phyloP scores from a whole-genome alignment of 1,140 invertebrate species.

The Helicoverpa armigera region DNA sequence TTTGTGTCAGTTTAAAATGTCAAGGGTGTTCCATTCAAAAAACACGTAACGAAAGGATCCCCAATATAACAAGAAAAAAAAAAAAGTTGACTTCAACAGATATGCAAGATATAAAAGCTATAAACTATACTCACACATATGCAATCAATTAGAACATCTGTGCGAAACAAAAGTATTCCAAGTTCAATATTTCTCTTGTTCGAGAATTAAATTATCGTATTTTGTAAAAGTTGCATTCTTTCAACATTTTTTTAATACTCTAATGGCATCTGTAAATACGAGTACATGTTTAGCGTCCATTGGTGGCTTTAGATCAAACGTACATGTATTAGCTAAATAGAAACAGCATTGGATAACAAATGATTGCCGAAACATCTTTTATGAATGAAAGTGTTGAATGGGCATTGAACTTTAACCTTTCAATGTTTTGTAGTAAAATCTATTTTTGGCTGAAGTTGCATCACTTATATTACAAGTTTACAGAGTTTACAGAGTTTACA shows the following conservation, averaged over 20 bases:
- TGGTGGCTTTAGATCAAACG: background rate
- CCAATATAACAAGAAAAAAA: background rate
- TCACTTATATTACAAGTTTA: background rate
- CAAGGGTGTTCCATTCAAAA: background rate
- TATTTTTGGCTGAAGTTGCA: conserved; percentile 7
- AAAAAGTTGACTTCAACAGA: background rate
- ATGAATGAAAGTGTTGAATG: conserved; percentile 19
- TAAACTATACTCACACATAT: background rate
- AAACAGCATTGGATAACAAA: background rate
- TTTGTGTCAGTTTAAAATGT: background rate
- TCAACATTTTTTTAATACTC: background rate
- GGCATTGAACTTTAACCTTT: conserved; percentile 22
- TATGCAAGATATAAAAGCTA: background rate
- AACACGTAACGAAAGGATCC: background rate
- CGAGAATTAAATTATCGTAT: conserved; percentile 17
- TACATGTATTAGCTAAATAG: too few relatives aligned
- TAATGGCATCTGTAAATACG: background rate
- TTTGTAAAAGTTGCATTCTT: conserved; percentile 23
- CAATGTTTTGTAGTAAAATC: background rate
- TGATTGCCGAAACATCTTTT: background rate
- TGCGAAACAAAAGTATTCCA: conserved; percentile 15
- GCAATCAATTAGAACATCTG: conserved; percentile 1
- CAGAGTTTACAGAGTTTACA: background rate
- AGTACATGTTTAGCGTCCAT: background rate
- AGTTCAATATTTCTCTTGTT: conserved; percentile 32